Evolutionary conservation across 30 jellyfish, hydroid and myxozoan genomes (phyloP).

Genomic region (Hydra vulgaris): DNA sequence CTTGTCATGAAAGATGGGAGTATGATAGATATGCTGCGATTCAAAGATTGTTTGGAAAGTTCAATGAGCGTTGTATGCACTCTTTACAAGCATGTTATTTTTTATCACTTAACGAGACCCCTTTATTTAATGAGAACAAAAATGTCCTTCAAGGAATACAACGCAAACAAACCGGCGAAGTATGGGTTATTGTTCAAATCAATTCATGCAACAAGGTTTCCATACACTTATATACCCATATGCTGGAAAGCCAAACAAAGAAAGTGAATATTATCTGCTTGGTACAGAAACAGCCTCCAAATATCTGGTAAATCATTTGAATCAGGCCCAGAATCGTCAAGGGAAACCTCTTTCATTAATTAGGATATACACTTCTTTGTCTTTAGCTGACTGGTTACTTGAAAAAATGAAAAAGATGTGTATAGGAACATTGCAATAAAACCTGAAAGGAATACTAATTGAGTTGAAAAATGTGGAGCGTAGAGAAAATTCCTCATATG

Average conservation of each 20-base stretch:
- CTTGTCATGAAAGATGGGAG: too few species aligned
- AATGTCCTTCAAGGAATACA: slow-evolving; percentile 24
- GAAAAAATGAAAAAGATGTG: neutral
- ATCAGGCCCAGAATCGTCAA: neutral
- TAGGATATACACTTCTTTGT: neutral
- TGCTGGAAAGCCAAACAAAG: slow-evolving; percentile 35
- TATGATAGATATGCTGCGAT: slow-evolving; percentile 1
- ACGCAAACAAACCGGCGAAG: slow-evolving; percentile 36
- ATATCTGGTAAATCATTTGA: neutral
- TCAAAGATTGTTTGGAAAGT: neutral
- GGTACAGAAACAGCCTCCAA: slow-evolving; percentile 28
- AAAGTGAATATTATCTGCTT: slow-evolving; percentile 10
- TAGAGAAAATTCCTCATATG: neutral
- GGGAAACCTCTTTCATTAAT: slow-evolving; percentile 20
- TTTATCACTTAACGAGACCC: neutral
- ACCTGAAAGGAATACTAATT: slow-evolving; percentile 17
- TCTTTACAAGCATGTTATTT: neutral
- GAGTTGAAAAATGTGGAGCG: slow-evolving; percentile 15
- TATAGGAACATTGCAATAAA: slow-evolving; percentile 26
- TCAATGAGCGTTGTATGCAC: neutral
- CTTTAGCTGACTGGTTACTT: slow-evolving; percentile 21
- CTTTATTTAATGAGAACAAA: neutral
- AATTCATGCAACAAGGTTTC: slow-evolving; percentile 24
- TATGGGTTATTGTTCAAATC: slow-evolving; percentile 27
- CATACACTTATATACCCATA: slow-evolving; percentile 4